phyloP scores from a whole-genome alignment of 2,888 invertebrate genomes.

The Tholera decimalis region DNA sequence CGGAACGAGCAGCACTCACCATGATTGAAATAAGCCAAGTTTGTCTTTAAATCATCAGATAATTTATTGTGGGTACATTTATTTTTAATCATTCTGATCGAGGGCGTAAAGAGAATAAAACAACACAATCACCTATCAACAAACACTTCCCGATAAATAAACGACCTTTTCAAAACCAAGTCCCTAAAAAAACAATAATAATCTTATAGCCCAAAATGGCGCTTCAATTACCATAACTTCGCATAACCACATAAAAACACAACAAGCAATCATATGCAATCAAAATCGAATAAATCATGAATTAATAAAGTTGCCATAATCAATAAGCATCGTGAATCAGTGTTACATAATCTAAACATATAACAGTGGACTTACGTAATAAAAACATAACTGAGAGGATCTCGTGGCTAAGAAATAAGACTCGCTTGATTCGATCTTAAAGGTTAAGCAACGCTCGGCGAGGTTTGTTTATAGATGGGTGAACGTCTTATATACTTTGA shows the following conservation, averaged over 20 bases:
- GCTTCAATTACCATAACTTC: constrained; percentile 25
- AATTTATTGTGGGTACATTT: no score
- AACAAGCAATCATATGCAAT: constrained; percentile 37
- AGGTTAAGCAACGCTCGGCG: neutral
- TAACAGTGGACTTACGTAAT: constrained; percentile 27
- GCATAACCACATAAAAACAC: constrained; percentile 23
- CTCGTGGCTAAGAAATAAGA: neutral
- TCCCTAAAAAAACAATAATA: neutral
- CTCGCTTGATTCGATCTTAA: neutral
- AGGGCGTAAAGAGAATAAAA: neutral
- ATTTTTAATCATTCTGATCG: neutral
- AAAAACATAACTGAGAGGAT: neutral
- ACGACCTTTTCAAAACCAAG: constrained; percentile 24
- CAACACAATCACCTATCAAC: neutral
- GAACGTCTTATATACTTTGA: no score
- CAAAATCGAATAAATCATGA: constrained; percentile 44
- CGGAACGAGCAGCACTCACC: no score
- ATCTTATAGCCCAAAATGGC: constrained; percentile 7
- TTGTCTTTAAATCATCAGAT: no score
- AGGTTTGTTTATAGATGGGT: neutral
- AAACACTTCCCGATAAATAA: constrained; percentile 7
- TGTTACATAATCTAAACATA: constrained; percentile 47
- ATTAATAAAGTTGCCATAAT: constrained; percentile 34
- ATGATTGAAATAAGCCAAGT: no score
- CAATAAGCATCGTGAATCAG: constrained; percentile 46